These are phyloP conservation scores for Caracal caracal DNA, from an alignment of 2,113 vertebrate species.

Conservation along the genomic window DNA sequence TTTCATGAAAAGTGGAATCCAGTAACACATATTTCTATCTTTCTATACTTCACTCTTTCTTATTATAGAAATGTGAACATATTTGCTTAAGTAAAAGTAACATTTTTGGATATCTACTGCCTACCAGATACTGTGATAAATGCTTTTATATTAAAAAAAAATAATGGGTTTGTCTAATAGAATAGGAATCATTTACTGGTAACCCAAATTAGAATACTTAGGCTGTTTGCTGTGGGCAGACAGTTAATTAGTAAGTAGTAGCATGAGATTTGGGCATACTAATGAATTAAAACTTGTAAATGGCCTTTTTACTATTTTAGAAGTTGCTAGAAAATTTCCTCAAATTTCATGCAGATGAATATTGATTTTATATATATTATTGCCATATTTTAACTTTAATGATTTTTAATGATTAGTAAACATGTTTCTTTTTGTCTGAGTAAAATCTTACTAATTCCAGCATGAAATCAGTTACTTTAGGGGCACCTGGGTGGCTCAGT, in stretches of 20 bases:
- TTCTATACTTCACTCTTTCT: neutral
- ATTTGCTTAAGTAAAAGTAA: neutral
- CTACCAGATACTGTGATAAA: neutral
- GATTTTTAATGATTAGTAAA: neutral
- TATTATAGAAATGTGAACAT: slow-evolving; percentile 6
- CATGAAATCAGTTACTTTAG: neutral
- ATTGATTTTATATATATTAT: neutral
- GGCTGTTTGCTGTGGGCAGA: neutral
- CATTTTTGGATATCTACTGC: neutral
- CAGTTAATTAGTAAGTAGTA: neutral
- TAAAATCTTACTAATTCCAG: neutral
- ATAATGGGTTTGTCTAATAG: neutral
- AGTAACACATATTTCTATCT: neutral
- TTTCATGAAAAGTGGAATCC: neutral
- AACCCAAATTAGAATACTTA: neutral
- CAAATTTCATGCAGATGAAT: neutral
- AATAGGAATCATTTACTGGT: neutral
- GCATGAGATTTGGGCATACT: neutral
- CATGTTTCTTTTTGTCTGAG: neutral
- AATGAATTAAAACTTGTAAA: neutral
- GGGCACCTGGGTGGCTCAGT: neutral
- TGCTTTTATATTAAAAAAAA: neutral
- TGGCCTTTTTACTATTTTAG: neutral
- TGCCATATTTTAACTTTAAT: neutral
- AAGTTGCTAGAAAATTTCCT: neutral